These are phyloP conservation scores for Ramphastos sulfuratus DNA, from an alignment of 2,113 vertebrate genomes.

Conservation along the genomic window DNA sequence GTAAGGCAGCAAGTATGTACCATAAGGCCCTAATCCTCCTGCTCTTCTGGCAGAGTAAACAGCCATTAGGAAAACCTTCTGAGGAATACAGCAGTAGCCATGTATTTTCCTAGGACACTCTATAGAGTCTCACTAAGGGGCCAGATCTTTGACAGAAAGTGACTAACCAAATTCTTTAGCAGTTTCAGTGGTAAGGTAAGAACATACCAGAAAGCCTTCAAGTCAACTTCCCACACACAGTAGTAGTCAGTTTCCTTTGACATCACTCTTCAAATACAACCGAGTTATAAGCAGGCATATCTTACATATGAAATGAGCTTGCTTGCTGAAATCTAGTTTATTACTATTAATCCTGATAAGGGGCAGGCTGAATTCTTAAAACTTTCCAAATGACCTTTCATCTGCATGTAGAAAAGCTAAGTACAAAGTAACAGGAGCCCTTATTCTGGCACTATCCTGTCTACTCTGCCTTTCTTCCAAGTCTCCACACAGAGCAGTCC, in stretches of 20 bases:
- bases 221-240: not conserved
- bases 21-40: not conserved
- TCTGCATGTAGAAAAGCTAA: accelerated
- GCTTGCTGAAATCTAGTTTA: not conserved
- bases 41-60: not conserved
- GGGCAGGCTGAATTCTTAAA: not conserved
- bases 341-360: not conserved
- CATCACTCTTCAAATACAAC: not conserved
- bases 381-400: not conserved
- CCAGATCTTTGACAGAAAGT: not conserved
- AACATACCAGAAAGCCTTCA: not conserved
- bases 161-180: not conserved
- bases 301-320: not conserved
- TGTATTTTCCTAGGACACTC: not conserved
- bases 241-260: not conserved
- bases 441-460: not conserved
- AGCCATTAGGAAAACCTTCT: not conserved
- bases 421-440: not conserved
- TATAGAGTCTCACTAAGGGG: not conserved
- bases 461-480: not conserved
- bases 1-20: not conserved
- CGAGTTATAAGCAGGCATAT: not conserved
- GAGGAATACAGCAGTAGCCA: not conserved
- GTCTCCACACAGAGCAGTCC: not conserved
- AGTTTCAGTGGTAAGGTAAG: not conserved